Evolutionary conservation across 2,797 vertebrate genomes (phyloP).

Genomic region (Alcedo quadribrachys): DNA sequence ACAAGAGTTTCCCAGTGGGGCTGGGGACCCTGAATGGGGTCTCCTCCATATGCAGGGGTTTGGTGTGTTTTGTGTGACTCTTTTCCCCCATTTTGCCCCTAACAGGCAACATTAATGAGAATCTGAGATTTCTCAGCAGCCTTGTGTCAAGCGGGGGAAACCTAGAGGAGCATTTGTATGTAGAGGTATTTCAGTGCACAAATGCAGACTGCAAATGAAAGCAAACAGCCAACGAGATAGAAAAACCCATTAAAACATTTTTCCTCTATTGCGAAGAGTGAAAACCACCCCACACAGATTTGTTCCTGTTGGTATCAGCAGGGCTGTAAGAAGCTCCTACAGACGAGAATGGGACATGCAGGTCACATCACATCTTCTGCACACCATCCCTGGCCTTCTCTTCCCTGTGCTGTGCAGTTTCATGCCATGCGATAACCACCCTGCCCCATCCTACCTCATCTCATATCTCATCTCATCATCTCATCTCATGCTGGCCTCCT

Average conservation of each 20-base stretch:
- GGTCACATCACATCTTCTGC: background rate
- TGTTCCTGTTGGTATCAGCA: background rate
- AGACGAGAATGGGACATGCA: background rate
- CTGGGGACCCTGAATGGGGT: background rate
- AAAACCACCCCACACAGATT: background rate
- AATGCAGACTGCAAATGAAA: background rate
- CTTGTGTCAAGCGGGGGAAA: background rate
- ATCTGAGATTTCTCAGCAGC: conserved; percentile 31
- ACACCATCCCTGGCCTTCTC: background rate
- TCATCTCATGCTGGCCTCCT: background rate
- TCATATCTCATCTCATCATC: too few species aligned
- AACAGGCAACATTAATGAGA: background rate
- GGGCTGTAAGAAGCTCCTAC: background rate
- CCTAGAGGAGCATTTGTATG: background rate
- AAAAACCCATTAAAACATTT: background rate
- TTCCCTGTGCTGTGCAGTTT: background rate
- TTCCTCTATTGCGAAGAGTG: background rate
- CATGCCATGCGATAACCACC: background rate
- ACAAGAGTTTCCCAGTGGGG: conserved; percentile 49
- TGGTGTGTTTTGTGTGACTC: background rate
- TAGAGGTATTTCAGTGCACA: background rate
- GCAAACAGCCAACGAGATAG: background rate
- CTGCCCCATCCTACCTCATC: background rate
- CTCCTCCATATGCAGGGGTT: background rate
- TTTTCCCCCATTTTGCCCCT: background rate